Evolutionary conservation across 2,797 vertebrate species (phyloP), one percentile per base, ranked within the genome.

Genomic region (Ceyx erithaca): DNA sequence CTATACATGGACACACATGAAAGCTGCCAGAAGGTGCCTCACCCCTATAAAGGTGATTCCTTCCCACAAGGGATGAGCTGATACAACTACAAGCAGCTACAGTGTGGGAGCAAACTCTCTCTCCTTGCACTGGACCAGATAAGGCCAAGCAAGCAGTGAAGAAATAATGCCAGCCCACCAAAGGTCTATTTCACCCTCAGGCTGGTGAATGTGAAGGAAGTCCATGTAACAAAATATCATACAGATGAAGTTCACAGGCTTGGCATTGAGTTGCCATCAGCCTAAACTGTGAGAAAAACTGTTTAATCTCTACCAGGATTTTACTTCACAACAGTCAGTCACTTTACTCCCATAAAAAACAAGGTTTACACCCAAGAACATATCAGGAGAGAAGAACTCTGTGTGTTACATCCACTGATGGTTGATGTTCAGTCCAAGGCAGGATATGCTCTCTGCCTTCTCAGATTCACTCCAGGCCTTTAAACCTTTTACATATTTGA

Each of bases 1-100:
- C 55, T 48, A 30, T 33, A 20, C 10, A 37, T 0, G 2, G 51
- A 25, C 19, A 68, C 33, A 54, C 0, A 0, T 4, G 2, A 7
- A 37, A 76, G 48, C 1, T 51, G 37, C 22, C 76, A 63, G 61
- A 35, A 79, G 22, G 20, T 78, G 19, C 58, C 46, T 90, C 54
- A 71, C 12, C 64, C 17, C 46, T 26, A 4, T 7, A 21, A 66
- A 66, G 11, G 1, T 31, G 10, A 69, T n/a, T 69, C 13, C 2
- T 33, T 78, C 48, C 49, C 30, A 7, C 6, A n/a, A 51, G 19
- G 33, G 58, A 67, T 26, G 7, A 78, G 49, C 4, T 40, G 25
- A 26, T 63, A 25, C 0, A 19, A 17, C 48, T 28, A 35, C 10
- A 80, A 28, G 31, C 21, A 94, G 1, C 35, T 55, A 19, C 10